Conservation (phyloP, 2,888 invertebrate genomes). For the Lasioglossum morio region DNA sequence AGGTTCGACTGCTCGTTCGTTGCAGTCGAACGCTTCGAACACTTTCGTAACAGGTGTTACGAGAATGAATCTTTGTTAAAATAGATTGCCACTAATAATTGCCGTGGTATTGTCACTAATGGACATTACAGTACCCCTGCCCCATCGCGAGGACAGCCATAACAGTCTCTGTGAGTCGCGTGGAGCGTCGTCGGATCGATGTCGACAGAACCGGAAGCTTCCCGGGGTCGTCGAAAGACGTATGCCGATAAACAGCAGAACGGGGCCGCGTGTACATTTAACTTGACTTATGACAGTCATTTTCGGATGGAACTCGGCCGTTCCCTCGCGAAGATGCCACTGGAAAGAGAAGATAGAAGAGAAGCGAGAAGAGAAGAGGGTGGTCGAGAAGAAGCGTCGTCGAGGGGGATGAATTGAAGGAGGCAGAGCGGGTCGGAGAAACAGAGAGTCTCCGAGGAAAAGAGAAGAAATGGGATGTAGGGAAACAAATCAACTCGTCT, state of each 20-base stretch:
- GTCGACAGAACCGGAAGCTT: constrained; percentile 46
- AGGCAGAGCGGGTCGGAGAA: constrained; percentile 28
- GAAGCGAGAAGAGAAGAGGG: constrained; percentile 25
- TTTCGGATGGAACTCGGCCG: constrained; percentile 63
- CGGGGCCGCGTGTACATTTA: constrained; percentile 63
- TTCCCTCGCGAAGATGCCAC: constrained; percentile 35
- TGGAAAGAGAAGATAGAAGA: neutral
- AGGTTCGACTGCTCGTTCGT: no score
- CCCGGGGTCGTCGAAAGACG: constrained; percentile 45
- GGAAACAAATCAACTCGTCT: constrained; percentile 84
- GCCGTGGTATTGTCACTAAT: neutral
- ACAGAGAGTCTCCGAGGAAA: constrained; percentile 36
- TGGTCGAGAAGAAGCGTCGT: neutral
- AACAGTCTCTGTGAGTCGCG: neutral
- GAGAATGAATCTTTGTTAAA: no score
- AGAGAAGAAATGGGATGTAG: constrained; percentile 76
- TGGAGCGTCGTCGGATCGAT: constrained; percentile 28
- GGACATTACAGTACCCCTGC: neutral
- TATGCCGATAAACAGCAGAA: constrained; percentile 63
- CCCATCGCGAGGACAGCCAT: neutral
- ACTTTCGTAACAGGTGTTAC: no score
- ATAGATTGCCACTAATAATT: neutral
- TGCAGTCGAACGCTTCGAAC: no score
- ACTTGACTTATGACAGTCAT: constrained; percentile 70
- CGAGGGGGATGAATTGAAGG: constrained; percentile 40